phyloP scores from a whole-genome alignment of 2,797 vertebrate species.

The Leptoclinus maculatus region DNA sequence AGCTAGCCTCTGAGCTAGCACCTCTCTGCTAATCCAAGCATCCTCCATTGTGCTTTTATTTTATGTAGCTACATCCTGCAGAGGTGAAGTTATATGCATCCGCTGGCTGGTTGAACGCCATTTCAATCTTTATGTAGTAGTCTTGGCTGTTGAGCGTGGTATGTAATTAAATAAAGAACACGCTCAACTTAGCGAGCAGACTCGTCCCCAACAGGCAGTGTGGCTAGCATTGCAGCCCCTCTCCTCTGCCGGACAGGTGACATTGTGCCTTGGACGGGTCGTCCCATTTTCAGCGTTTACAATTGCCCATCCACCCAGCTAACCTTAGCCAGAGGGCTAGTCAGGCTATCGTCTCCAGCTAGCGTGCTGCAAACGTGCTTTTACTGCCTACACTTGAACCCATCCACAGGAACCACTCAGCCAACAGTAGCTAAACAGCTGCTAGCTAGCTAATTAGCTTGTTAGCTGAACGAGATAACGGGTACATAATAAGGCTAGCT shows the following conservation, averaged over 20 bases:
- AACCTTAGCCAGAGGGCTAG: constrained; percentile 66
- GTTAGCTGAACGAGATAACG: constrained; percentile 23
- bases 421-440: constrained; percentile 42
- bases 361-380: constrained; percentile 73
- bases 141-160: constrained; percentile 26
- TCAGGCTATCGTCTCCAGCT: constrained; percentile 63
- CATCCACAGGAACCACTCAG: constrained; percentile 34
- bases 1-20: constrained; percentile 48
- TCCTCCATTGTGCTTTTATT: constrained; percentile 58
- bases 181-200: constrained; percentile 32
- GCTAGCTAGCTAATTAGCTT: constrained; percentile 38
- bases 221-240: constrained; percentile 31
- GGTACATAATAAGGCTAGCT: background rate
- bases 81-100: constrained; percentile 33
- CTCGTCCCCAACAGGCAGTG: background rate
- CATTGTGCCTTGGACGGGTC: constrained; percentile 71
- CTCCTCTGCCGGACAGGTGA: constrained; percentile 68
- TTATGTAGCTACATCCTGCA: constrained; percentile 22
- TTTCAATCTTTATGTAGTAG: constrained; percentile 35
- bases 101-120: constrained; percentile 25
- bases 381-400: constrained; percentile 42
- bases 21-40: constrained; percentile 54
- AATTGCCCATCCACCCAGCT: constrained; percentile 64
- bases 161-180: constrained; percentile 59
- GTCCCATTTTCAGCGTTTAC: constrained; percentile 43